Evolutionary conservation across 2,797 vertebrate genomes (phyloP).

Genomic region (Chloroceryle amazona): DNA sequence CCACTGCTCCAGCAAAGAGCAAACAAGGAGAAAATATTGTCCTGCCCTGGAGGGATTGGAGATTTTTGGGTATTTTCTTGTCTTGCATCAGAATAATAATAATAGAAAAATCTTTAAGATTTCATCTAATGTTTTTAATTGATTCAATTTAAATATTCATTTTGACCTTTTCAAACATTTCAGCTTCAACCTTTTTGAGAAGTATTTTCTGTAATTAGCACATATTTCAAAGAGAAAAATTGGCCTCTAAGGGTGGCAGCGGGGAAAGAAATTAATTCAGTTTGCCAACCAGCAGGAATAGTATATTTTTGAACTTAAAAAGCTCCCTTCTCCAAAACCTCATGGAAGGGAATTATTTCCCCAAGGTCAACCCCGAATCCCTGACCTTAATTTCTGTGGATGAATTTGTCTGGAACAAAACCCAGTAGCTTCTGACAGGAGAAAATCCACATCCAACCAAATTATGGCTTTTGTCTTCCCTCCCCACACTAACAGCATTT

Average conservation of each 20-base stretch:
- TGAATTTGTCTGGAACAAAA: neutral
- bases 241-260: neutral
- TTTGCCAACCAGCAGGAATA: neutral
- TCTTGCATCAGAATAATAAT: neutral
- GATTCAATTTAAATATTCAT: neutral
- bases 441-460: neutral
- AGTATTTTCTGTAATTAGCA: neutral
- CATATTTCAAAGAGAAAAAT: neutral
- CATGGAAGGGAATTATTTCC: neutral
- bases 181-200: neutral
- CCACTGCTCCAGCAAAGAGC: neutral
- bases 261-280: neutral
- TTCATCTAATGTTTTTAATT: neutral
- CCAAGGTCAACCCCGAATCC: neutral
- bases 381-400: neutral
- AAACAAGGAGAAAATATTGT: neutral
- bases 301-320: neutral
- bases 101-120: neutral
- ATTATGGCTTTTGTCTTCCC: neutral
- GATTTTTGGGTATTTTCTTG: neutral
- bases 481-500: neutral
- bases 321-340: neutral
- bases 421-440: neutral
- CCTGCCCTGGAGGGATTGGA: neutral
- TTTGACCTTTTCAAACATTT: conserved; percentile 5